Conservation (phyloP, 2,888 invertebrate species). For the Protodeltote pygarga region DNA sequence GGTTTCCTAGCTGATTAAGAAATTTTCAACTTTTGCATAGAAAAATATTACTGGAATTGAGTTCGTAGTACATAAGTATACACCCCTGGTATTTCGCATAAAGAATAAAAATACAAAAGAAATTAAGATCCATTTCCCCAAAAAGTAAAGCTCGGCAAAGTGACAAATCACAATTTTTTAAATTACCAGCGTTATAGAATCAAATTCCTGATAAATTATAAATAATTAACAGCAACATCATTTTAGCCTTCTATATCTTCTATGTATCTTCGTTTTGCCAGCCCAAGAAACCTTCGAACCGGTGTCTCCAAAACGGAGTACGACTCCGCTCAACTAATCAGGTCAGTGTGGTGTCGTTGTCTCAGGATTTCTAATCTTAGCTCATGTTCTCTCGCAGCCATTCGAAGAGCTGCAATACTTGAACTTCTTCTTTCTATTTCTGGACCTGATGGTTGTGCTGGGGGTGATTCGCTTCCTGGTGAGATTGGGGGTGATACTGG, state of each 20-base stretch:
- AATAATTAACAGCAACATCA: not conserved
- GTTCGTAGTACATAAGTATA: too few species aligned
- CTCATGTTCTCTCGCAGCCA: slow-evolving; percentile 96
- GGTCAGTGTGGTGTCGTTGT: slow-evolving; percentile 91
- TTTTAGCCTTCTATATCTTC: slow-evolving; percentile 12
- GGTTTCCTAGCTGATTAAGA: too few species aligned
- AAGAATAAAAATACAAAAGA: too few species aligned
- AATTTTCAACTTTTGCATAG: too few species aligned
- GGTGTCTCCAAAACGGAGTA: slow-evolving; percentile 38
- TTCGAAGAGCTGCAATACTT: slow-evolving; percentile 94
- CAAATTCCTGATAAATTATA: slow-evolving; percentile 15
- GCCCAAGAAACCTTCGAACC: too few species aligned
- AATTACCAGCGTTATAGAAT: slow-evolving; percentile 4
- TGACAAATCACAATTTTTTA: too few species aligned
- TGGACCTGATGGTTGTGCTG: slow-evolving; percentile 81
- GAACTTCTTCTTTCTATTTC: slow-evolving; percentile 94
- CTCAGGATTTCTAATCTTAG: slow-evolving; percentile 93
- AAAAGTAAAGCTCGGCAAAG: too few species aligned
- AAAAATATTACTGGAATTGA: too few species aligned
- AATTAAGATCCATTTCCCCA: too few species aligned
- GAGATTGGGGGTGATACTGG: slow-evolving; percentile 86
- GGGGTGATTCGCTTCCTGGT: slow-evolving; percentile 85
- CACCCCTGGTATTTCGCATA: too few species aligned
- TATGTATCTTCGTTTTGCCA: slow-evolving; percentile 19
- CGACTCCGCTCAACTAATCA: slow-evolving; percentile 90